These are phyloP conservation scores for Zapus hudsonius DNA, from an alignment of 2,113 vertebrate species.

Conservation along the genomic window DNA sequence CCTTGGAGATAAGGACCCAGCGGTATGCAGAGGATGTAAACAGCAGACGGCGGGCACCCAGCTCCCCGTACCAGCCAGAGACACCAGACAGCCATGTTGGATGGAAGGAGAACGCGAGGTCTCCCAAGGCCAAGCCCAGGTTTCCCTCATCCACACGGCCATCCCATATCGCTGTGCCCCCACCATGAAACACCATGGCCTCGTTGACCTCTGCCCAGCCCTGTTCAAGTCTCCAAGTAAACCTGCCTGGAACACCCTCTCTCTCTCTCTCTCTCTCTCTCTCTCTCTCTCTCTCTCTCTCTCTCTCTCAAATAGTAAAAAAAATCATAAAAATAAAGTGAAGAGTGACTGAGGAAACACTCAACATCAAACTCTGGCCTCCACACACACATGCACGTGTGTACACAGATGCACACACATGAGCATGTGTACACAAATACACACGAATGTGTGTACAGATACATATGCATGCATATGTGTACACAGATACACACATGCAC, in stretches of 20 bases:
- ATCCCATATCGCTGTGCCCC: background rate
- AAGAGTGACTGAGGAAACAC: no score
- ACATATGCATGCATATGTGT: no score
- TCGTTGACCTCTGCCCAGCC: background rate
- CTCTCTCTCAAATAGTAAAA: no score
- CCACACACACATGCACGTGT: no score
- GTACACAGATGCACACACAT: no score
- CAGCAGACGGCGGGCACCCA: background rate
- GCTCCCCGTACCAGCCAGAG: slow-evolving; percentile 38
- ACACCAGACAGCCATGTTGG: background rate
- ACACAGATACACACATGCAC: no score
- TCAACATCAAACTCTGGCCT: no score
- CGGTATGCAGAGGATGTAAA: slow-evolving; percentile 68
- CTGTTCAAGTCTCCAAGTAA: background rate
- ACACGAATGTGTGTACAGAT: no score
- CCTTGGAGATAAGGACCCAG: slow-evolving; percentile 63
- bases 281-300: no score
- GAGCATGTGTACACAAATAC: no score
- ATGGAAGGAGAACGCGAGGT: background rate
- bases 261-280: no score
- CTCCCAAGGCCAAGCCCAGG: background rate
- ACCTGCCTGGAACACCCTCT: background rate
- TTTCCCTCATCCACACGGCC: background rate
- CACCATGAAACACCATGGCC: rapidly evolving
- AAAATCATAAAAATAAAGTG: no score